Base-by-base conservation (phyloP, 2,888 invertebrate genomes). In the Didymodactylos carnosus region DNA sequence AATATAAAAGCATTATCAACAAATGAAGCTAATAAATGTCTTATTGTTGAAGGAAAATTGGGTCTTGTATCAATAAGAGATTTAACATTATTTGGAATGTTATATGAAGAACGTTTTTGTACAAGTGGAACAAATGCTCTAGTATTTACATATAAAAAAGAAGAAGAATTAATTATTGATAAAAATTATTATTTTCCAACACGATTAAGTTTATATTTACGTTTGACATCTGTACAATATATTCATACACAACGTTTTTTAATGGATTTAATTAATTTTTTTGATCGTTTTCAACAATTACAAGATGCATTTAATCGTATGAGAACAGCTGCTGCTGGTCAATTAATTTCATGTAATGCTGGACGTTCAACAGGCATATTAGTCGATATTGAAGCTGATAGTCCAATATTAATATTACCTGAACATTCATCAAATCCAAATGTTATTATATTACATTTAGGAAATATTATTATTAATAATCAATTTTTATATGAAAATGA, bases 231-330 rank as follows among this genome's bases (percentile, higher is more conserved):
- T 0, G 90, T 94, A 3, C 88, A 90, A 79, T 94, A 94, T 83
- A 89, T 94, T 72, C 94, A 95, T 84, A 94, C 94, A 0, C 91
- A 92, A 80, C 87, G 94, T 73, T 97, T 95, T 85, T 88, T 94
- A 72, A 88, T 89, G 27, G 94, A 94, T 83, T 85, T 94, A 74
- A 88, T 91, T 79, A 89, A 91, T 6, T 94, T 94, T 84, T 89
- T 91, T 77, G 82, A 84, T 77, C 82, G 85, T 74, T 92, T 95
- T 82, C 87, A 90, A 7, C 89, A 92, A 77, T 84, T 93, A 71
- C 89, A 91, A 80, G 88, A 89, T 75, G 89, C 91, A 75, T 88
- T 91, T 81, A 86, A 86, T 7, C 85, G 87, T 76, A 85, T 88
- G 79, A 87, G 89, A 78, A 88, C 89, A 16, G 87, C 87, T 3